Evolutionary conservation across 1,140 invertebrate species (phyloP).

Genomic region (Neodiprion fabricii): DNA sequence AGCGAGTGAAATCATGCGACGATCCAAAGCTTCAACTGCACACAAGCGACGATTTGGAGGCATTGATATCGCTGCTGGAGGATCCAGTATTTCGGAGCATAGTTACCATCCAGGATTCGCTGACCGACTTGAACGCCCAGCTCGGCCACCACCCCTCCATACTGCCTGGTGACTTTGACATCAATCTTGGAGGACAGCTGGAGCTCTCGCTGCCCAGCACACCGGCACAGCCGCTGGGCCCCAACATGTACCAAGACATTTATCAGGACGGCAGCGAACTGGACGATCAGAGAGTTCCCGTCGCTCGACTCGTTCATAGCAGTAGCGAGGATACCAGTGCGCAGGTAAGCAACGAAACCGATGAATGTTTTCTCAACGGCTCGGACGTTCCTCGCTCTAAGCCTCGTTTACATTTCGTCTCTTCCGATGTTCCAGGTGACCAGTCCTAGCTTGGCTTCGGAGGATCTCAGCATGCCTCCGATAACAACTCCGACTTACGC

Average conservation of each 20-base stretch:
- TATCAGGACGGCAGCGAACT: conserved; percentile 57
- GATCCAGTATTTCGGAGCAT: conserved; percentile 93
- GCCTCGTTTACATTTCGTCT: background rate
- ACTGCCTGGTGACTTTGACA: conserved; percentile 90
- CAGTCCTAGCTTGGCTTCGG: conserved; percentile 56
- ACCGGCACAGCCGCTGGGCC: conserved; percentile 52
- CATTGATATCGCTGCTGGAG: conserved; percentile 86
- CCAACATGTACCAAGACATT: conserved; percentile 54
- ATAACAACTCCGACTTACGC: conserved; percentile 69
- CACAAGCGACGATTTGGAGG: conserved; percentile 84
- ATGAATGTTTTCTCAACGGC: background rate
- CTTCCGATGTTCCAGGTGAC: conserved; percentile 48
- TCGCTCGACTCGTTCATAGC: conserved; percentile 61
- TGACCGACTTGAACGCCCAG: conserved; percentile 81
- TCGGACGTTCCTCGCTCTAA: too few species aligned
- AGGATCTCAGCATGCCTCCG: conserved; percentile 61
- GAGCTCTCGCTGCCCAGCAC: conserved; percentile 64
- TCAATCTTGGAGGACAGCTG: conserved; percentile 75
- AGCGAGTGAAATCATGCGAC: conserved; percentile 64
- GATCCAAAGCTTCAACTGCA: conserved; percentile 67
- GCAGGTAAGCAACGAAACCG: conserved; percentile 40
- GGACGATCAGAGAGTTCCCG: conserved; percentile 64
- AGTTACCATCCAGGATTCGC: conserved; percentile 88
- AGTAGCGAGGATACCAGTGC: conserved; percentile 61
- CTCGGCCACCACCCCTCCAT: conserved; percentile 89